A percentile compares a stretch with the other conserved stretches of the same genome.
phyloP scores from a whole-genome alignment of 1,140 invertebrate species.

The Halyomorpha halys region DNA sequence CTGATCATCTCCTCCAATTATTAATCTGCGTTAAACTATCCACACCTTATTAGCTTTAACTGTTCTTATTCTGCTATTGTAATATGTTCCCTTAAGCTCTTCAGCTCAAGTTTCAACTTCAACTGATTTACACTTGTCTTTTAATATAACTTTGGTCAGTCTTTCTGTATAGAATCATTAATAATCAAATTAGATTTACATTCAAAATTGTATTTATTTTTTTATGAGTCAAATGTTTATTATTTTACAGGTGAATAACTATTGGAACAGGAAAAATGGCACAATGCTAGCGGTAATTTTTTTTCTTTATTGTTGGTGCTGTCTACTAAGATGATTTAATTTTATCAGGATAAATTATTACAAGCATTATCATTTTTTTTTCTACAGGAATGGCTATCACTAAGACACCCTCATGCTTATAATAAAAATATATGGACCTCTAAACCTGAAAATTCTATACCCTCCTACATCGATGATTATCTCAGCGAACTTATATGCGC shows the following conservation, averaged over 20 bases:
- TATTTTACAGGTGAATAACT: slow-evolving; percentile 22
- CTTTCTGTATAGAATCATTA: neutral
- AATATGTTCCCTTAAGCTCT: no score
- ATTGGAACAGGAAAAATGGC: slow-evolving; percentile 27
- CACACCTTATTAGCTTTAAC: no score
- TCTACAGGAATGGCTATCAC: slow-evolving; percentile 26
- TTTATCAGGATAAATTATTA: neutral
- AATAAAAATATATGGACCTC: slow-evolving; percentile 18
- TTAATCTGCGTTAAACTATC: no score
- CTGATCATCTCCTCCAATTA: no score
- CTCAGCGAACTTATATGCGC: slow-evolving; percentile 22
- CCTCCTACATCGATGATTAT: slow-evolving; percentile 22
- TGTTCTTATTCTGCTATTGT: no score
- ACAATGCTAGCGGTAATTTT: slow-evolving; percentile 23
- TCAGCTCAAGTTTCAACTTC: no score
- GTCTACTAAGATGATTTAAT: neutral
- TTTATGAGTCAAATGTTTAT: neutral
- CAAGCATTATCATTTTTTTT: slow-evolving; percentile 5
- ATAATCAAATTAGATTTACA: neutral
- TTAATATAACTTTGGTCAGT: no score
- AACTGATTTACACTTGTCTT: no score
- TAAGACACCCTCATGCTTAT: slow-evolving; percentile 20
- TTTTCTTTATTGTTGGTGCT: slow-evolving; percentile 14
- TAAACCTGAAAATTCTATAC: slow-evolving; percentile 9
- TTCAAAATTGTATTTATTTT: neutral